A percentile compares a stretch with the other conserved stretches of the same genome.
Conservation (phyloP, 2,113 vertebrate genomes). For the Alexandromys fortis region DNA sequence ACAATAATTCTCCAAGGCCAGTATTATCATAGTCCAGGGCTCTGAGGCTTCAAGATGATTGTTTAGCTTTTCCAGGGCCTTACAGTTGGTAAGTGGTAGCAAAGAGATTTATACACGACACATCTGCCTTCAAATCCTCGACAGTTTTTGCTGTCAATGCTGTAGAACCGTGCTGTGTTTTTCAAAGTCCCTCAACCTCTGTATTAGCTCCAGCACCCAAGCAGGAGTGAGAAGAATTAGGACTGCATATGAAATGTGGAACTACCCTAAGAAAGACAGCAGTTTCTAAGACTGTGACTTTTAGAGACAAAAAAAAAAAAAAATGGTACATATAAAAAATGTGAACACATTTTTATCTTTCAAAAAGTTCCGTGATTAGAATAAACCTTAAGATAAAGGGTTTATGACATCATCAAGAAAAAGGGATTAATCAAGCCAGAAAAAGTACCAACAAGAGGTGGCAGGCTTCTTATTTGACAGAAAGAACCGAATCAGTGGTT, state of each 20-base stretch:
- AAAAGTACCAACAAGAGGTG: not conserved
- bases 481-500: not conserved
- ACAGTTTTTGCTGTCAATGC: not conserved
- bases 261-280: not conserved
- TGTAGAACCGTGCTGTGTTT: not conserved
- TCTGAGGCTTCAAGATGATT: not conserved
- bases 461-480: not conserved
- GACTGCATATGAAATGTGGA: not conserved
- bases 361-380: constrained; percentile 33
- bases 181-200: not conserved
- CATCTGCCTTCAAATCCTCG: not conserved
- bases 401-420: constrained; percentile 1
- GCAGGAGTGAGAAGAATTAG: not conserved
- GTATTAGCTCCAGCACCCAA: not conserved
- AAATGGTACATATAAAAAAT: not conserved
- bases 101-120: not conserved
- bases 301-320: not conserved
- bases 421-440: not conserved
- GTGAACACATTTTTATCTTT: not conserved
- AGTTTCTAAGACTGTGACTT: not conserved
- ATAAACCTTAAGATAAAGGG: constrained; percentile 18
- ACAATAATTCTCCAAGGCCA: not conserved
- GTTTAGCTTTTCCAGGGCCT: not conserved
- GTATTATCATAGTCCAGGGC: not conserved
- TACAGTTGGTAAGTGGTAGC: not conserved